These are phyloP conservation scores for Serinus canaria DNA, from an alignment of 2,113 vertebrate genomes.

Conservation along the genomic window DNA sequence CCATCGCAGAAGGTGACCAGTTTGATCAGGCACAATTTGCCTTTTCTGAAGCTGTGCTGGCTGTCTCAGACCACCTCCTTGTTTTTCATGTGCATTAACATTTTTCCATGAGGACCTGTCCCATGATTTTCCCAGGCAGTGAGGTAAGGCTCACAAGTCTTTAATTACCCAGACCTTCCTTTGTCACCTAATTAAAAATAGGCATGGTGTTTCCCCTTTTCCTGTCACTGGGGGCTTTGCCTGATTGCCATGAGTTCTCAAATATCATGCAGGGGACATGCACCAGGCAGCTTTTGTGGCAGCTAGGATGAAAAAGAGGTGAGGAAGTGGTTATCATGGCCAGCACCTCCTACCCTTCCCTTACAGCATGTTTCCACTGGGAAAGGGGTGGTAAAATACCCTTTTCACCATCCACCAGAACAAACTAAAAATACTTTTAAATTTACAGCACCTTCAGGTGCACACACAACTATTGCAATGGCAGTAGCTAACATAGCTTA, in stretches of 20 bases:
- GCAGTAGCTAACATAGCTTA: background rate
- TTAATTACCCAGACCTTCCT: background rate
- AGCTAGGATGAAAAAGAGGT: no score
- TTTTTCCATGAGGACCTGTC: background rate
- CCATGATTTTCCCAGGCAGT: background rate
- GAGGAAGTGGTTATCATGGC: rapidly evolving
- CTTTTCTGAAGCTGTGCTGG: background rate
- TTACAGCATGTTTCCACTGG: background rate
- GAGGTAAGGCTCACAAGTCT: background rate
- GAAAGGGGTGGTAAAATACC: background rate
- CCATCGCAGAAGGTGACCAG: background rate
- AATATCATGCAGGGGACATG: background rate
- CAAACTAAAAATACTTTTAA: background rate
- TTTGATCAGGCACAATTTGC: background rate
- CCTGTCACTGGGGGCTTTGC: background rate
- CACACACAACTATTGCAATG: background rate
- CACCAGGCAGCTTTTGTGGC: background rate
- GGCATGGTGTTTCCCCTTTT: background rate
- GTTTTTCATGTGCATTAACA: background rate
- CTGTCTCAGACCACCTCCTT: background rate
- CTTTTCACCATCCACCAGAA: background rate
- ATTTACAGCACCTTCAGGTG: no score
- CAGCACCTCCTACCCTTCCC: background rate
- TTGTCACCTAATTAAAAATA: background rate
- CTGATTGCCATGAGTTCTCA: background rate